Evolutionary conservation across 1,140 invertebrate species (phyloP), one percentile per base, ranked within the genome.

Genomic region (Drosophila subobscura): DNA sequence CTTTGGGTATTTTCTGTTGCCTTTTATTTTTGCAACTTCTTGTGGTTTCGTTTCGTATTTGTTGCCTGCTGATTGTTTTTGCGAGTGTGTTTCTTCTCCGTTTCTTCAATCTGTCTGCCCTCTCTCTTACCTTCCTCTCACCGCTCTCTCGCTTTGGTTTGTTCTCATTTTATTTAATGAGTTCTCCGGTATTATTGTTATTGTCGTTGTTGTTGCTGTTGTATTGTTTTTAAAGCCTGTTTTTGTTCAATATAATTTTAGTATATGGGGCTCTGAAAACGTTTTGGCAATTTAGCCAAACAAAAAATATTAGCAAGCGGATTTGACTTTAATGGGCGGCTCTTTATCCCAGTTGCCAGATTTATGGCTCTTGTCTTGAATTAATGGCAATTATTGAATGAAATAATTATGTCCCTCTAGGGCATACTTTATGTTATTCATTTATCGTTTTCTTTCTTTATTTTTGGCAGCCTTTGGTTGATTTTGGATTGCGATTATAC

Each of bases 121-220:
- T 6, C 6, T 29, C 29, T 3, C 29, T 33, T 33, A 10, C 8
- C 29, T 10, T 33, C 29, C 29, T 8, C 27, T 20, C 16, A 20
- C 16, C 16, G 6, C 6, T 33, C 29, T 37, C 33, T 12, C 64
- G 25, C 44, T 51, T 14, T 67, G 33, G 64, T 44, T 44, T 84
- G 79, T 83, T 83, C 79, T 79, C 65, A 70, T 78, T 83, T 80
- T 80, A 66, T 80, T 84, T 84, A 76, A 84, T 76, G 80, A 64
- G 61, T 76, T 79, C 52, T 60, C 51, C 47, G 51, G 72, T 52
- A 70, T 78, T 74, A 59, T 55, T 52, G 29, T 37, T 50, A 58
- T 51, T 66, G 40, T 45, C 54, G 65, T 22, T 25, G 25, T 55
- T 47, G 22, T 37, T 16, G 14, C 22, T 41, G 6, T 8, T 37